A percentile compares a stretch with the other conserved stretches of the same genome.
Conservation (phyloP, 64 coral and sea anemone genomes). For the Platygyra sinensis region DNA sequence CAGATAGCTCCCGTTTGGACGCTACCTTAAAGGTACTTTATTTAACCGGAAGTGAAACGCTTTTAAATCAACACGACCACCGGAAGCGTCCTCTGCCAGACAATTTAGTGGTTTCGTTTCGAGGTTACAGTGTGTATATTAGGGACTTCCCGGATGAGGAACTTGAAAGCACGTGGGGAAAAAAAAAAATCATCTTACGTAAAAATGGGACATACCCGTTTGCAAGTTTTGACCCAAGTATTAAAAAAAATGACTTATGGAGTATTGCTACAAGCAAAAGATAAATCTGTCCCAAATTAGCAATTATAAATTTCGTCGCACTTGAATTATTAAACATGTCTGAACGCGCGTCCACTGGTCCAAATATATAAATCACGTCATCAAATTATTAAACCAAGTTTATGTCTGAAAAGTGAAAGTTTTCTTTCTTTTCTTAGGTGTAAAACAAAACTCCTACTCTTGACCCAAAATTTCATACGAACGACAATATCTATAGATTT, state of each 20-base stretch:
- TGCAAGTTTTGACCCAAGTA: background rate
- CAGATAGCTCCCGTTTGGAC: no score
- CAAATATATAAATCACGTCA: background rate
- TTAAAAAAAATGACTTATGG: no score
- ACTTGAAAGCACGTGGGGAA: background rate
- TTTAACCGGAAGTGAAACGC: no score
- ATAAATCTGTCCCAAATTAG: no score
- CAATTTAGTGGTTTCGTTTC: no score
- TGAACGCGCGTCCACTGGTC: background rate
- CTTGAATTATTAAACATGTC: background rate
- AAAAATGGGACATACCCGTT: background rate
- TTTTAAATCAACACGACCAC: no score
- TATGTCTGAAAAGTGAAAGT: background rate
- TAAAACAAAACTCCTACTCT: background rate
- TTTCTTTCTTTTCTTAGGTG: background rate
- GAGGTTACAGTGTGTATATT: background rate
- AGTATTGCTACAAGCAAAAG: background rate
- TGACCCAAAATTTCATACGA: no score
- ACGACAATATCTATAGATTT: no score
- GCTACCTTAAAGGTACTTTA: no score
- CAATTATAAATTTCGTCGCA: no score
- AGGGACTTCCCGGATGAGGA: conserved; percentile 7
- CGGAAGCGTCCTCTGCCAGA: no score
- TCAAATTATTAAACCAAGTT: background rate
- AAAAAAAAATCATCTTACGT: no score